A percentile compares a stretch with the other conserved stretches of the same genome.
Evolutionary conservation across 1,140 invertebrate species (phyloP).

Genomic region (Drosophila yakuba): DNA sequence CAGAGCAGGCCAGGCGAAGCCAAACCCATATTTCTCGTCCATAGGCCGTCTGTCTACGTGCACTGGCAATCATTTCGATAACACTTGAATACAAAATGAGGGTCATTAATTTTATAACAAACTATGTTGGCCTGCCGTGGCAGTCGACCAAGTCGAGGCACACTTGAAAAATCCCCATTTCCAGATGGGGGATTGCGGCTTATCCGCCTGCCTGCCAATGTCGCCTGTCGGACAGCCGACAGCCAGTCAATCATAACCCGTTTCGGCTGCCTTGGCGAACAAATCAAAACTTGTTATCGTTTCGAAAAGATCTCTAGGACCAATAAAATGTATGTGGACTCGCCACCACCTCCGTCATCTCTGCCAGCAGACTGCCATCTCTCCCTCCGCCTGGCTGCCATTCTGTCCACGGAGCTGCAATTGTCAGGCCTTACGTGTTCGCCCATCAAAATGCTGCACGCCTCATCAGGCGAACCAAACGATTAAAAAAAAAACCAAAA

Average conservation of each 20-base stretch:
- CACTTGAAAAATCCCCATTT: constrained; percentile 47
- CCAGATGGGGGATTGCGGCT: constrained; percentile 36
- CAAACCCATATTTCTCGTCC: constrained; percentile 66
- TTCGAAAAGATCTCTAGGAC: constrained; percentile 72
- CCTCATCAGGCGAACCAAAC: constrained; percentile 49
- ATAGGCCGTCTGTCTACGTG: constrained; percentile 63
- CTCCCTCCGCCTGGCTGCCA: neutral
- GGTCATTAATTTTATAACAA: constrained; percentile 83
- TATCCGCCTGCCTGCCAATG: constrained; percentile 64
- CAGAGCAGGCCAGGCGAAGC: constrained; percentile 18
- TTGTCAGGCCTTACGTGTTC: constrained; percentile 75
- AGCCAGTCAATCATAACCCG: constrained; percentile 81
- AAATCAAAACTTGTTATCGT: constrained; percentile 81
- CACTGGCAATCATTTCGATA: constrained; percentile 79
- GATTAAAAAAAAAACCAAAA: constrained; percentile 16
- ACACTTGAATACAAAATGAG: constrained; percentile 83
- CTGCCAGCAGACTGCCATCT: neutral
- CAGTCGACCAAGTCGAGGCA: constrained; percentile 14
- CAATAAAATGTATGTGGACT: constrained; percentile 71
- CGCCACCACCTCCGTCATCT: constrained; percentile 26
- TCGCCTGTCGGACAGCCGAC: constrained; percentile 60
- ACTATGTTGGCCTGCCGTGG: constrained; percentile 54
- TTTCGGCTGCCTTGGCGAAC: constrained; percentile 72
- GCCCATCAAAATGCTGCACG: constrained; percentile 77
- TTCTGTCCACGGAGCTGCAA: constrained; percentile 15